phyloP scores from a whole-genome alignment of 1,140 invertebrate genomes.

The Chionoecetes opilio region DNA sequence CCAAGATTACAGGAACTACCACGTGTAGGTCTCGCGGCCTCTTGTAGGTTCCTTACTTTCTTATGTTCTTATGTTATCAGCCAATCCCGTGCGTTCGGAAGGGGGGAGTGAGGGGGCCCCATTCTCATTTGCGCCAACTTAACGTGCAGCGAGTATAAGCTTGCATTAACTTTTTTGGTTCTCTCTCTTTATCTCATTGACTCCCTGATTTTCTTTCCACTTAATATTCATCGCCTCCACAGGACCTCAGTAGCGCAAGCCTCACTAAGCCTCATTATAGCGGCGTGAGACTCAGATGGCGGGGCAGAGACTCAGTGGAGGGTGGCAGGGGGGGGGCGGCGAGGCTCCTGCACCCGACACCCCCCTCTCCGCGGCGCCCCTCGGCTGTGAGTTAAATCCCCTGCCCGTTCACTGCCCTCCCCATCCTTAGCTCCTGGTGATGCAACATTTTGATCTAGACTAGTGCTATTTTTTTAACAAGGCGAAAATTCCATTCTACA shows the following conservation, averaged over 20 bases:
- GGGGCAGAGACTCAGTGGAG: constrained; percentile 49
- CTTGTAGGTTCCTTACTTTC: too few species aligned
- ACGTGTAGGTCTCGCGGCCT: too few species aligned
- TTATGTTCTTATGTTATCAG: too few species aligned
- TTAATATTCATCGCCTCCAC: constrained; percentile 29
- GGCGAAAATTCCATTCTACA: too few species aligned
- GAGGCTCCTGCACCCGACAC: not conserved
- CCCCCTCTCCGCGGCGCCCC: not conserved
- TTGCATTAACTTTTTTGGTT: not conserved
- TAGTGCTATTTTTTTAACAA: not conserved
- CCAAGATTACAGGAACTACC: too few species aligned
- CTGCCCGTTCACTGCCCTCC: not conserved
- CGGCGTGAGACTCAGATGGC: constrained; percentile 37
- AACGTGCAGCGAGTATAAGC: too few species aligned
- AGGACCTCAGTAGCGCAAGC: constrained; percentile 45
- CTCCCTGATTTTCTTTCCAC: not conserved
- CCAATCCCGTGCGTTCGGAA: too few species aligned
- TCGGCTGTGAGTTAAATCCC: constrained; percentile 47
- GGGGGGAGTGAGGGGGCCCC: too few species aligned
- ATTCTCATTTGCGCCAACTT: too few species aligned
- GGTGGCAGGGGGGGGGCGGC: constrained; percentile 13
- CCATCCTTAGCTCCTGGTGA: not conserved
- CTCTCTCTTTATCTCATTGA: not conserved
- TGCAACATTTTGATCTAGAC: not conserved
- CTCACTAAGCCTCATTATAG: constrained; percentile 58